Evolutionary conservation across 2,113 vertebrate genomes (phyloP).

Genomic region (Tonatia bakeri): DNA sequence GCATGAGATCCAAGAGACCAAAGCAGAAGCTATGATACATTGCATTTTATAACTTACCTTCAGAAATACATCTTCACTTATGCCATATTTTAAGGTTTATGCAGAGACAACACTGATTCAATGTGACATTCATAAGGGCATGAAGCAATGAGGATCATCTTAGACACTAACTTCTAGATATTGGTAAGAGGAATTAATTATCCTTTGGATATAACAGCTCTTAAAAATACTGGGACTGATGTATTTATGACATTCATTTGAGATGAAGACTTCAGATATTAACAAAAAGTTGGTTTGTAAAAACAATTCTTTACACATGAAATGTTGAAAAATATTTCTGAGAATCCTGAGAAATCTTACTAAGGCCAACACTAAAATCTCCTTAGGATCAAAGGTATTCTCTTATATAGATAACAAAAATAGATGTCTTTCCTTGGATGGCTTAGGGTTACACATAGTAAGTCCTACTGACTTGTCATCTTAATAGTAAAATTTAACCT

Average conservation of each 20-base stretch:
- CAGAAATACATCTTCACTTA: not conserved
- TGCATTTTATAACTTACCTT: not conserved
- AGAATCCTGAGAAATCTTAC: not conserved
- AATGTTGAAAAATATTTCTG: not conserved
- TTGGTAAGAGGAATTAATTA: not conserved
- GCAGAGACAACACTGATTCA: not conserved
- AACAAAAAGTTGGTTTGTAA: not conserved
- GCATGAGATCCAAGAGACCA: not conserved
- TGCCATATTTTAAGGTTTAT: not conserved
- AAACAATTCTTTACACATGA: not conserved
- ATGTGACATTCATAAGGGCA: not conserved
- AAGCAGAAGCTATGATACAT: not conserved
- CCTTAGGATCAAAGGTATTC: not conserved
- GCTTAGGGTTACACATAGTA: not conserved
- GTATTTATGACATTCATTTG: not conserved
- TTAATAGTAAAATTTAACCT: not conserved
- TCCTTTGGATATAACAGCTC: not conserved
- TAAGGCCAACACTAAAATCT: not conserved
- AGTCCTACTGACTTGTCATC: not conserved
- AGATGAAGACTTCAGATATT: not conserved
- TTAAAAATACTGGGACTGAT: not conserved
- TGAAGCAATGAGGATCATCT: not conserved
- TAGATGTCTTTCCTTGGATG: not conserved
- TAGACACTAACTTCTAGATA: not conserved
- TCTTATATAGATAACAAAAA: not conserved